Conservation (phyloP, 2,797 vertebrate species). For the Euphonia xanthogaster region DNA sequence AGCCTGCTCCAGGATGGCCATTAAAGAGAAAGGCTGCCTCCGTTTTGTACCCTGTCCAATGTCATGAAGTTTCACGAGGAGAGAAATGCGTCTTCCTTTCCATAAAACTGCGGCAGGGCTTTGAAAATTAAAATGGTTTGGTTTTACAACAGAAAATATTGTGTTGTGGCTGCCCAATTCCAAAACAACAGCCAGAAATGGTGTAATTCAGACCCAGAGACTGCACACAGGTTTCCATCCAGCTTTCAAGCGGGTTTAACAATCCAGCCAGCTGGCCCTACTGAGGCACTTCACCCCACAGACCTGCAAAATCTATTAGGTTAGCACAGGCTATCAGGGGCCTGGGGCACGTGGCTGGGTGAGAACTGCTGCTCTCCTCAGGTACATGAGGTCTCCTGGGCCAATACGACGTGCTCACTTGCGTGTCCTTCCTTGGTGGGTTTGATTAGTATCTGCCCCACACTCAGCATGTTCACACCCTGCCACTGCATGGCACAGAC, state of each 20-base stretch:
- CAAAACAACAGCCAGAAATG: not conserved
- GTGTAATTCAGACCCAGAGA: not conserved
- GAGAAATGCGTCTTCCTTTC: not conserved
- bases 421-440: not conserved
- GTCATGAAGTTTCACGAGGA: not conserved
- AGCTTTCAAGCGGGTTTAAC: not conserved
- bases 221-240: not conserved
- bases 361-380: not conserved
- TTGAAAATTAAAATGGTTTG: not conserved
- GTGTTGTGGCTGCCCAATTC: not conserved
- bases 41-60: not conserved
- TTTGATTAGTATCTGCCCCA: not conserved
- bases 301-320: not conserved
- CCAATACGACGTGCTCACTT: not conserved
- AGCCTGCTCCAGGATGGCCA: not conserved
- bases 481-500: not conserved
- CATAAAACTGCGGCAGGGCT: not conserved
- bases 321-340: not conserved
- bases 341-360: not conserved
- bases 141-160: not conserved
- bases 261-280: not conserved
- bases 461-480: accelerated
- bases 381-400: not conserved
- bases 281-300: not conserved
- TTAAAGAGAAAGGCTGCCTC: constrained; percentile 18